A percentile compares a stretch with the other conserved stretches of the same genome.
phyloP scores from a whole-genome alignment of 2,113 vertebrate genomes.

The Prunella himalayana region DNA sequence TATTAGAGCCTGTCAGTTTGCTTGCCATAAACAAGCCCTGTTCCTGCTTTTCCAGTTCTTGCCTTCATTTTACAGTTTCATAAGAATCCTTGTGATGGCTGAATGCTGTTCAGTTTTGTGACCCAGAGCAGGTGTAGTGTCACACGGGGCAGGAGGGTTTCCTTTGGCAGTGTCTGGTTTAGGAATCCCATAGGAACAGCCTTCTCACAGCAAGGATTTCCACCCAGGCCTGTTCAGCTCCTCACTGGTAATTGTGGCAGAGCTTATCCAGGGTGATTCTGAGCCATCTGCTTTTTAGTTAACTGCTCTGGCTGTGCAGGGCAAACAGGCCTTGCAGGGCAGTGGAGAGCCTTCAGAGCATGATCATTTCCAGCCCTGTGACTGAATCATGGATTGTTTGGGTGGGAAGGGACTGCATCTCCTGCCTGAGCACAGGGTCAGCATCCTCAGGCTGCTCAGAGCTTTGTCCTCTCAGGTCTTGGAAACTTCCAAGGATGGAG shows the following conservation, averaged over 20 bases:
- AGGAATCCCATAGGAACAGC: background rate
- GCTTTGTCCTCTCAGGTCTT: background rate
- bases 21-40: background rate
- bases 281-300: background rate
- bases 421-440: background rate
- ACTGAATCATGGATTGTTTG: background rate
- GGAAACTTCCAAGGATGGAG: background rate
- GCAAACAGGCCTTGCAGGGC: background rate
- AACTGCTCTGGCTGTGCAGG: background rate
- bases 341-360: background rate
- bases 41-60: background rate
- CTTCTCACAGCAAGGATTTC: background rate
- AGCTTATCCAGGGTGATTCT: background rate
- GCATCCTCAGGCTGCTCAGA: background rate
- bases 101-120: background rate
- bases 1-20: background rate
- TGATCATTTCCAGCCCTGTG: background rate
- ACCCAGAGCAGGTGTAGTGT: background rate
- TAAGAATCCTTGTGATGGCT: background rate
- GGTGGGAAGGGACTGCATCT: background rate
- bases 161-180: rapidly evolving
- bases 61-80: background rate
- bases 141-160: background rate
- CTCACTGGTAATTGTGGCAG: background rate
- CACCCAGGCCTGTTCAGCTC: background rate